Percentiles rank a stretch among this genome's conserved stretches.
phyloP scores from a whole-genome alignment of 2,797 vertebrate genomes.

The Artibeus lituratus region DNA sequence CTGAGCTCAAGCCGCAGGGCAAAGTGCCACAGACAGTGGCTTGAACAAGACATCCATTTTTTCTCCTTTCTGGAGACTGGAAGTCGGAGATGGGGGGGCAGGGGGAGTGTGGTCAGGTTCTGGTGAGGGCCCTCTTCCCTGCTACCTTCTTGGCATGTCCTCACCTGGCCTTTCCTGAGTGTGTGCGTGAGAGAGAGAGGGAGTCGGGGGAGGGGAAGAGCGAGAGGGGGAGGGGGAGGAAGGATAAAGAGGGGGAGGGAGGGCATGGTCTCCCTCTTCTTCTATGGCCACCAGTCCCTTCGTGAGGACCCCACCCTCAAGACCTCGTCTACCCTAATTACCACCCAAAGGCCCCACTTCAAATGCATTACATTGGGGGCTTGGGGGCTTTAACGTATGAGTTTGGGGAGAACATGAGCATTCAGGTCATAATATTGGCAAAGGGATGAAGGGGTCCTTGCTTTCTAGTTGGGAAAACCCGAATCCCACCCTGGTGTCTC shows the following conservation, averaged over 20 bases:
- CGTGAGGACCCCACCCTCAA: neutral
- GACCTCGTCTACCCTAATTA: neutral
- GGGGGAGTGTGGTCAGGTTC: neutral
- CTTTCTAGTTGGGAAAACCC: neutral
- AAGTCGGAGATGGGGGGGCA: neutral
- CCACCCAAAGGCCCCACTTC: neutral
- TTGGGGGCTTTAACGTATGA: neutral
- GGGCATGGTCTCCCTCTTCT: neutral
- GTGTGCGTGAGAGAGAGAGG: neutral
- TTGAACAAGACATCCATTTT: neutral
- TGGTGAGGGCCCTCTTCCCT: neutral
- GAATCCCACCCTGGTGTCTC: neutral
- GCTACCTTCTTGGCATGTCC: neutral
- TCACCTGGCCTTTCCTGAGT: neutral
- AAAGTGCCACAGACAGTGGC: accelerated
- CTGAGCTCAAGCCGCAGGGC: neutral
- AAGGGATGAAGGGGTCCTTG: neutral
- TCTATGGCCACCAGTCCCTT: neutral
- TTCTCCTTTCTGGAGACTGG: neutral
- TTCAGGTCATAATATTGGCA: neutral
- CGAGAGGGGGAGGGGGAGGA: neutral
- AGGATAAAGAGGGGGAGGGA: neutral
- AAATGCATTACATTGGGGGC: too few species aligned
- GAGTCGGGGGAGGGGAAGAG: neutral
- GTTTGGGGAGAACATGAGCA: neutral